phyloP scores from a whole-genome alignment of 37 sponge, comb jelly and placozoan species.

The Aplysina aerophoba region DNA sequence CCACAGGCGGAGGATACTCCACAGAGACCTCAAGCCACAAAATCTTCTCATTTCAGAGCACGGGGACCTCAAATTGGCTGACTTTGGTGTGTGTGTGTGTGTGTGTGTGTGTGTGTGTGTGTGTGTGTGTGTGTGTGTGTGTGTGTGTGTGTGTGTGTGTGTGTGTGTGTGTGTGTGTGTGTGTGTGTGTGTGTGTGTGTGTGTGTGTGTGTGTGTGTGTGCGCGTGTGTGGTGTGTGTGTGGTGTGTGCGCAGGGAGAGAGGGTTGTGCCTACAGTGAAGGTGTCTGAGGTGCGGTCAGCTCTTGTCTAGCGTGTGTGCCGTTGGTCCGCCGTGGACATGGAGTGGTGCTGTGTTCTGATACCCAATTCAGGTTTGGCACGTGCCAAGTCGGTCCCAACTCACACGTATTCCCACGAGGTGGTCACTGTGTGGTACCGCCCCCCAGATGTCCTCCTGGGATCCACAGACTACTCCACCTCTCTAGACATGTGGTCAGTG shows the following conservation, averaged over 20 bases:
- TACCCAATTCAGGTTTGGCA: slow-evolving; percentile 84
- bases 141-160: no score
- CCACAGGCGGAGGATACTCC: slow-evolving; percentile 89
- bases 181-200: background rate
- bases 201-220: slow-evolving; percentile 30
- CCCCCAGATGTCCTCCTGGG: slow-evolving; percentile 99
- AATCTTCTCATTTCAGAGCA: slow-evolving; percentile 84
- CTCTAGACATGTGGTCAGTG: slow-evolving; percentile 97
- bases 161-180: no score
- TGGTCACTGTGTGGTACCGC: slow-evolving; percentile 97
- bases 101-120: background rate
- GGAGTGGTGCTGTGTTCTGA: no score
- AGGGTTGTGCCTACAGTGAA: background rate
- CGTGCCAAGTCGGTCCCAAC: slow-evolving; percentile 99
- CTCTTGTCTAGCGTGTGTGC: no score
- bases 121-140: no score
- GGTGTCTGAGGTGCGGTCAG: no score
- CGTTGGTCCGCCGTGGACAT: no score
- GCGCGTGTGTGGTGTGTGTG: slow-evolving; percentile 19
- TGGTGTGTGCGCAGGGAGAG: background rate
- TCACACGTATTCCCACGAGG: slow-evolving; percentile 94
- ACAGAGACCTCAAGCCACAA: slow-evolving; percentile 98
- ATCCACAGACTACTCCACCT: slow-evolving; percentile 92
- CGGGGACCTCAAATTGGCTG: slow-evolving; percentile 95
- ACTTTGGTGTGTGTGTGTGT: slow-evolving; percentile 78